These are phyloP conservation scores for Heliconius cydno DNA, from an alignment of 2,888 invertebrate species.

Conservation along the genomic window DNA sequence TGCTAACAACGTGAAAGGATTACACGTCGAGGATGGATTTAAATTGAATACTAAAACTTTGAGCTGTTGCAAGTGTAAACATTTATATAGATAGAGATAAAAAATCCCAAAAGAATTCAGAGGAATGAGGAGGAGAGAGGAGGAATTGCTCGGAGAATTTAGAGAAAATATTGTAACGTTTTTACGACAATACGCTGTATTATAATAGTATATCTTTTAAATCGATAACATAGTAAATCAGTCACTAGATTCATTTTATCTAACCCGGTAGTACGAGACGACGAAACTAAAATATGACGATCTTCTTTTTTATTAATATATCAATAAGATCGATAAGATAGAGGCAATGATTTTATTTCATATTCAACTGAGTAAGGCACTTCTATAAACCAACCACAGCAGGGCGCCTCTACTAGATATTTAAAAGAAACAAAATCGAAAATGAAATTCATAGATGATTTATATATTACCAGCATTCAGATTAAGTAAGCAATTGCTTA, in stretches of 20 bases:
- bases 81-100: not conserved
- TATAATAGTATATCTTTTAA: not conserved
- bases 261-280: not conserved
- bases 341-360: slow-evolving; percentile 24
- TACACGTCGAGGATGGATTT: slow-evolving; percentile 14
- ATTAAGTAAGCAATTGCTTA: not conserved
- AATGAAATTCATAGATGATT: not conserved
- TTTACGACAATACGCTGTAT: not conserved
- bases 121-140: too few species aligned
- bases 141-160: not conserved
- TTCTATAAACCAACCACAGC: not conserved
- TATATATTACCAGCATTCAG: not conserved
- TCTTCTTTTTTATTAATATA: slow-evolving; percentile 5
- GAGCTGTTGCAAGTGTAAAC: not conserved
- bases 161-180: not conserved
- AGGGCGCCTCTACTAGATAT: not conserved
- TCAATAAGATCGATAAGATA: slow-evolving; percentile 4
- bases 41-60: slow-evolving; percentile 20
- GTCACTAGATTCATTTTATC: not conserved
- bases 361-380: slow-evolving; percentile 10
- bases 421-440: not conserved
- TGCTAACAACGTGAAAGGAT: slow-evolving; percentile 31
- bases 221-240: not conserved
- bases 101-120: not conserved
- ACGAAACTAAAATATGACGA: not conserved